Percentiles rank a stretch among this genome's conserved stretches.
These are phyloP conservation scores for Carassius auratus DNA, from an alignment of 2,113 vertebrate genomes.

Conservation along the genomic window DNA sequence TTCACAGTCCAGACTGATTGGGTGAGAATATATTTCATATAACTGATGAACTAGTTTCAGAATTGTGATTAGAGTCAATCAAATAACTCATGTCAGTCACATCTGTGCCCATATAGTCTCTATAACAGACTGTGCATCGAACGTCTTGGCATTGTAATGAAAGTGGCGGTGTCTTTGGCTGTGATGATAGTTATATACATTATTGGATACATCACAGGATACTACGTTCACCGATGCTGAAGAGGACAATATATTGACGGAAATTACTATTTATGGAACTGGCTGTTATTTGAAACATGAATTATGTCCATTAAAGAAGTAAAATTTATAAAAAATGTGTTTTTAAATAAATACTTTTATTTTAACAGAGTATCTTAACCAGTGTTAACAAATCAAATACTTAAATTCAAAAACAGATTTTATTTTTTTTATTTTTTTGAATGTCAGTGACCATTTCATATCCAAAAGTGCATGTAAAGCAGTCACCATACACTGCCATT, in stretches of 20 bases:
- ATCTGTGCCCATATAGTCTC: constrained; percentile 65
- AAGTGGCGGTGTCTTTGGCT: constrained; percentile 67
- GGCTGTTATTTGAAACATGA: neutral
- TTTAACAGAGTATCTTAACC: neutral
- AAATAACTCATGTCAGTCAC: neutral
- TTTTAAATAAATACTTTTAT: neutral
- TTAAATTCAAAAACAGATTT: neutral
- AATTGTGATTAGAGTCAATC: neutral
- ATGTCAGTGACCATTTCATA: neutral
- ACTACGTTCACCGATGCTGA: constrained; percentile 79
- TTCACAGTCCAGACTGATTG: constrained; percentile 59
- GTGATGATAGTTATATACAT: constrained; percentile 76
- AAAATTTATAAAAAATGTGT: neutral
- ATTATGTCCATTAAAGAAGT: neutral
- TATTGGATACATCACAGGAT: constrained; percentile 81
- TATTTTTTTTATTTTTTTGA: neutral
- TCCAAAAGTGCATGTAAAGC: neutral
- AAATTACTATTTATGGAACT: neutral
- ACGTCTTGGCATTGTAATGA: constrained; percentile 72
- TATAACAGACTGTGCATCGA: constrained; percentile 72
- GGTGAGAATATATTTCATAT: constrained; percentile 67
- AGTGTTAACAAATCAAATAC: neutral
- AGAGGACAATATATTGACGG: neutral
- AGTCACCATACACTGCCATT: neutral
- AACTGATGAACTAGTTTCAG: neutral